phyloP scores from a whole-genome alignment of 2,888 invertebrate genomes.

The Schizotus pectinicornis region DNA sequence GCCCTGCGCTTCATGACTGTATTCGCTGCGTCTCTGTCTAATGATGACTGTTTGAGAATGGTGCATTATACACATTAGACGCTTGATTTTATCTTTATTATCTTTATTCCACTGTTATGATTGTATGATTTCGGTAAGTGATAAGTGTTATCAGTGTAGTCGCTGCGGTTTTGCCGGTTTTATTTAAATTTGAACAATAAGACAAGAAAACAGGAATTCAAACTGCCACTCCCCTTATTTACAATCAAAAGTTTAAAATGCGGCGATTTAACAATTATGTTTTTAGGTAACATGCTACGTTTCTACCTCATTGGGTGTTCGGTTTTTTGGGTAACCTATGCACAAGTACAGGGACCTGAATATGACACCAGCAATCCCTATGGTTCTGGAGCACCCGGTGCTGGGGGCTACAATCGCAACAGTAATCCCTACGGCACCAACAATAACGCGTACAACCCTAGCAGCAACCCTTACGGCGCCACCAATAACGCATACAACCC shows the following conservation, averaged over 20 bases:
- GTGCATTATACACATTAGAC: conserved; percentile 7
- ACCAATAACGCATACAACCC: conserved; percentile 7
- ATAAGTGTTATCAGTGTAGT: conserved; percentile 13
- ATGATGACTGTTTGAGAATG: conserved; percentile 24
- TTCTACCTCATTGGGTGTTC: conserved; percentile 28
- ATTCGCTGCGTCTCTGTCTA: conserved; percentile 22
- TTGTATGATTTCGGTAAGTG: conserved; percentile 29
- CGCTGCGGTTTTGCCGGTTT: neutral
- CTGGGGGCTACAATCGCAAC: conserved; percentile 14
- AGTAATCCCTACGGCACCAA: conserved; percentile 23
- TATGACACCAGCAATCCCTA: conserved; percentile 28
- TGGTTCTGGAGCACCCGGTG: conserved; percentile 14
- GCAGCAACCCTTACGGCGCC: conserved; percentile 18
- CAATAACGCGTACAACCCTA: conserved; percentile 31
- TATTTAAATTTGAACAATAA: neutral
- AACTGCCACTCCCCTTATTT: conserved; percentile 25
- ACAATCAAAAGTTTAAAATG: neutral
- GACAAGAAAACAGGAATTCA: neutral
- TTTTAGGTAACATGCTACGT: conserved; percentile 31
- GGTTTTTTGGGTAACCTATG: conserved; percentile 24
- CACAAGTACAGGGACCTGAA: conserved; percentile 36
- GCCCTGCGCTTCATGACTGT: conserved; percentile 14
- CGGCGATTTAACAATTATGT: neutral
- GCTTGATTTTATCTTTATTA: conserved; percentile 15
- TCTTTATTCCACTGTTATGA: conserved; percentile 5